These are phyloP conservation scores for Hypselothyrea guttata DNA, from an alignment of 2,888 invertebrate species.

Conservation along the genomic window DNA sequence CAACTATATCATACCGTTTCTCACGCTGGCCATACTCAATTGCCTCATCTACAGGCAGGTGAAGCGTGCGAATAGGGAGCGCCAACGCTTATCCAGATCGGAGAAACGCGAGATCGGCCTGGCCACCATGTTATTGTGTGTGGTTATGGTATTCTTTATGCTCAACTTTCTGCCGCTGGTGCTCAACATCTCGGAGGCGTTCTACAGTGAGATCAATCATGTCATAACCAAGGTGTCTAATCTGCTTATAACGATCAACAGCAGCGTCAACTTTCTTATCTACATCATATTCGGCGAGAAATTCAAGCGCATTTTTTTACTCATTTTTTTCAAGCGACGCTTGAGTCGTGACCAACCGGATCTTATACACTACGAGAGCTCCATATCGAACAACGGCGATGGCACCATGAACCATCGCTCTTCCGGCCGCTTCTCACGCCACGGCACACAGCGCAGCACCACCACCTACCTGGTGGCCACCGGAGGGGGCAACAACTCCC, in stretches of 20 bases:
- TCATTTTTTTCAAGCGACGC: constrained; percentile 88
- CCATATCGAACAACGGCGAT: constrained; percentile 91
- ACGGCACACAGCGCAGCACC: constrained; percentile 83
- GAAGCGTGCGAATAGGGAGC: constrained; percentile 93
- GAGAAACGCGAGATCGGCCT: constrained; percentile 96
- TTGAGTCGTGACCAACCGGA: constrained; percentile 87
- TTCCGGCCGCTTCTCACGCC: constrained; percentile 85
- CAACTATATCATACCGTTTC: constrained; percentile 96
- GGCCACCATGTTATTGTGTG: constrained; percentile 96
- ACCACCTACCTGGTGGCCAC: constrained; percentile 73
- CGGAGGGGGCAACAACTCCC: constrained; percentile 51
- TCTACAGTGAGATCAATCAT: constrained; percentile 86
- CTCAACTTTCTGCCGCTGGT: constrained; percentile 95
- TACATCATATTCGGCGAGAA: constrained; percentile 99
- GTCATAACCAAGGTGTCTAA: constrained; percentile 92
- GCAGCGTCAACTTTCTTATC: constrained; percentile 98
- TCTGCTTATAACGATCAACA: constrained; percentile 97
- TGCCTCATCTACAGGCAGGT: constrained; percentile 95
- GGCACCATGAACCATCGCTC: constrained; percentile 84
- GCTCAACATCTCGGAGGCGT: constrained; percentile 93
- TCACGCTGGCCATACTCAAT: constrained; percentile 93
- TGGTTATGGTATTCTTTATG: constrained; percentile 96
- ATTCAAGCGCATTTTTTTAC: constrained; percentile 93
- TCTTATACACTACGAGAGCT: constrained; percentile 91
- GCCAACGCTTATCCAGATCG: constrained; percentile 93